Conservation (phyloP, 1,140 invertebrate species). For the Diorhabda elongata region DNA sequence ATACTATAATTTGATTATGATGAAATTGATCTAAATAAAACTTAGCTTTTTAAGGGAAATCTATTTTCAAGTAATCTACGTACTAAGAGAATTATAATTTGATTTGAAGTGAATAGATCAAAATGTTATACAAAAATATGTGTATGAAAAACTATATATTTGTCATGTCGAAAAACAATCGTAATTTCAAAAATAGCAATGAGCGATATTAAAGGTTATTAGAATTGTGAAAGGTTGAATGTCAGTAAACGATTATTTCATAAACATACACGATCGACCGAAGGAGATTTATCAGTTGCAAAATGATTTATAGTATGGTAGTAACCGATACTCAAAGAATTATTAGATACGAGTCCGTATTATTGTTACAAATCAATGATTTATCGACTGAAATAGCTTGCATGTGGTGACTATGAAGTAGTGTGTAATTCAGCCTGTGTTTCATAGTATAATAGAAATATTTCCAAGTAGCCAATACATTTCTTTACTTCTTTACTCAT, state of each 20-base stretch:
- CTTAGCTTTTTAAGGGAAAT: too few species aligned
- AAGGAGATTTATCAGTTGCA: background rate
- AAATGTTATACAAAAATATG: too few species aligned
- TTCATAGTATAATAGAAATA: background rate
- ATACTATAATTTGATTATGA: too few species aligned
- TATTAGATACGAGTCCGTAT: background rate
- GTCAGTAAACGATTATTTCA: background rate
- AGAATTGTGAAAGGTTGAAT: background rate
- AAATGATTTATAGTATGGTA: background rate
- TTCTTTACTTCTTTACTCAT: too few species aligned
- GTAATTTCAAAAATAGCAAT: background rate
- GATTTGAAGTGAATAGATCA: too few species aligned
- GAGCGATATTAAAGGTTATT: background rate
- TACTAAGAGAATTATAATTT: too few species aligned
- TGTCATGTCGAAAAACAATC: background rate
- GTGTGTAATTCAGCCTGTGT: background rate
- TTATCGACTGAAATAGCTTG: background rate
- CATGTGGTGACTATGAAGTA: background rate
- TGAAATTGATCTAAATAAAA: too few species aligned
- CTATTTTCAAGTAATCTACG: too few species aligned
- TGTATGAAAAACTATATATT: too few species aligned
- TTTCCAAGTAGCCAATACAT: background rate
- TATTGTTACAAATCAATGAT: constrained; percentile 3
- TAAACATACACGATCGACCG: background rate
- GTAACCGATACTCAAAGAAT: background rate